phyloP scores from a whole-genome alignment of 2,797 vertebrate species.

The Lacerta agilis region DNA sequence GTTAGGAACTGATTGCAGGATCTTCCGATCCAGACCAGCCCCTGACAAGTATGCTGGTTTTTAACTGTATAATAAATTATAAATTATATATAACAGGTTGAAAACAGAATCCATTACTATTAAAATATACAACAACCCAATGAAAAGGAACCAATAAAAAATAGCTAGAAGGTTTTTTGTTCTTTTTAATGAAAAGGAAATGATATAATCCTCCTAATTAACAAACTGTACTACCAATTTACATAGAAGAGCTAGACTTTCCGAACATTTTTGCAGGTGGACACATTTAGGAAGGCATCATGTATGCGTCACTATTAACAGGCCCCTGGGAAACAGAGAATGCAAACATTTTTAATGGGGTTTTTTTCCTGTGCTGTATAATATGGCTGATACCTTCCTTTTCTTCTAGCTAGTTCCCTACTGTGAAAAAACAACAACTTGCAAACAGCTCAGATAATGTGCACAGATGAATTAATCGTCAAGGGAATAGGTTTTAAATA shows the following conservation, averaged over 20 bases:
- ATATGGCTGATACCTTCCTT: background rate
- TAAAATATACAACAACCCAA: too few species aligned
- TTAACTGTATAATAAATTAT: too few species aligned
- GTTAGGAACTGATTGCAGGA: too few species aligned
- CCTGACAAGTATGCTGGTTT: too few species aligned
- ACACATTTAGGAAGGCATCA: background rate
- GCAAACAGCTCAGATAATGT: slow-evolving; percentile 34
- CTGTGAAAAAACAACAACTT: slow-evolving; percentile 32
- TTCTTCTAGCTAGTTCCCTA: slow-evolving; percentile 1
- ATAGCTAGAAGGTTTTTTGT: background rate
- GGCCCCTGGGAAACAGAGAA: background rate
- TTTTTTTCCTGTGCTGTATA: background rate
- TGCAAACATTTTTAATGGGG: background rate
- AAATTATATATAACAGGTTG: too few species aligned
- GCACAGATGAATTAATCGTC: slow-evolving; percentile 35
- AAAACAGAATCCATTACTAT: background rate
- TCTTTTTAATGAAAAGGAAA: background rate
- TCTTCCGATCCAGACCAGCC: too few species aligned
- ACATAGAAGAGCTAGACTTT: too few species aligned
- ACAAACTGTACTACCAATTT: background rate
- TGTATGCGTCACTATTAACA: background rate
- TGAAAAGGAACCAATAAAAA: background rate
- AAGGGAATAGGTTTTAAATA: slow-evolving; percentile 42
- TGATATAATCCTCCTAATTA: background rate
- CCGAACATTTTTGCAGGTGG: too few species aligned